A percentile compares a stretch with the other conserved stretches of the same genome.
phyloP scores from a whole-genome alignment of 2,888 invertebrate genomes.

The Sarcophaga rosellei region DNA sequence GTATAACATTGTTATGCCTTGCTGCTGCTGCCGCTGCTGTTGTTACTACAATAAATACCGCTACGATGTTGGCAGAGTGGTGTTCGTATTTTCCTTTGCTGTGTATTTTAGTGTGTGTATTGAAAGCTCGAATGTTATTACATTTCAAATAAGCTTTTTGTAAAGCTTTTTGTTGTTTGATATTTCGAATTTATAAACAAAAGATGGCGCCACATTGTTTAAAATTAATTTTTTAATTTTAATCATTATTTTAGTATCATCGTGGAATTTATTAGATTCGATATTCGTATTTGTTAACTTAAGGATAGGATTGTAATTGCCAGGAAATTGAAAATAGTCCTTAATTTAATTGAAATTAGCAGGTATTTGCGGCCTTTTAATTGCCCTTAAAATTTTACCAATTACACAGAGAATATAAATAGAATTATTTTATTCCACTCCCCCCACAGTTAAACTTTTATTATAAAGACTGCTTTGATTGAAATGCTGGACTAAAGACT shows the following conservation, averaged over 20 bases:
- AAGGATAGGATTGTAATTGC: no score
- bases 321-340: no score
- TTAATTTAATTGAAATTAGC: background rate
- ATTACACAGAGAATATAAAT: background rate
- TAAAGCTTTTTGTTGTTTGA: conserved; percentile 44
- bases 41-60: background rate
- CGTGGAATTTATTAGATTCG: no score
- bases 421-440: background rate
- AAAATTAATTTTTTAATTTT: no score
- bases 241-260: no score
- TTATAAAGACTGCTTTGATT: background rate
- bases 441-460: background rate
- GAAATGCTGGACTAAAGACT: background rate
- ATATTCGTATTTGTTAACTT: no score
- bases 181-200: conserved; percentile 1
- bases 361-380: background rate
- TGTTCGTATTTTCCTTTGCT: background rate
- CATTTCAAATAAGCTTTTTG: conserved; percentile 46
- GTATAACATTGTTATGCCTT: no score
- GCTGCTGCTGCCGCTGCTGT: no score
- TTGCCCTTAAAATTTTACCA: background rate
- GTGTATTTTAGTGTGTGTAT: background rate
- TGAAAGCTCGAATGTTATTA: background rate
- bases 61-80: background rate
- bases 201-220: conserved; percentile 43